These are phyloP conservation scores for Coendou prehensilis DNA, from an alignment of 2,797 vertebrate genomes.

Conservation along the genomic window DNA sequence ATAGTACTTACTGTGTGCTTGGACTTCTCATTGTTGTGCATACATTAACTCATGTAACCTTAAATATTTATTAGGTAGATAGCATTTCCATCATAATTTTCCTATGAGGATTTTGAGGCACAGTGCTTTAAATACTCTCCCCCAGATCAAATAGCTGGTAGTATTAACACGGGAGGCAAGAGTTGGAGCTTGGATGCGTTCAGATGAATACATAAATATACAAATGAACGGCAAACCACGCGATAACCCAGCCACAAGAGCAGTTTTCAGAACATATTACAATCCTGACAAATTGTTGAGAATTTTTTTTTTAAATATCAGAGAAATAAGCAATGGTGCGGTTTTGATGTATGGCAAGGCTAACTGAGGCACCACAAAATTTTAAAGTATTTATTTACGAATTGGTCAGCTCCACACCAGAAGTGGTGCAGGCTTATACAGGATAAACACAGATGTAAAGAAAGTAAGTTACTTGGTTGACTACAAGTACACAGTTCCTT, in stretches of 20 bases:
- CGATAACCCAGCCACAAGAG: background rate
- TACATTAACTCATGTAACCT: background rate
- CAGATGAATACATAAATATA: background rate
- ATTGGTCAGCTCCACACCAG: background rate
- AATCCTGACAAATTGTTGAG: background rate
- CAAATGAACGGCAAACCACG: background rate
- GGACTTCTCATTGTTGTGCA: background rate
- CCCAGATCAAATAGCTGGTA: background rate
- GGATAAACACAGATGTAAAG: too few species aligned
- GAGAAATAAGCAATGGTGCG: background rate
- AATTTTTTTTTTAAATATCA: background rate
- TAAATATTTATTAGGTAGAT: background rate
- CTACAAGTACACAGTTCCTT: background rate
- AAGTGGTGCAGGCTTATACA: background rate
- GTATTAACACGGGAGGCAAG: background rate
- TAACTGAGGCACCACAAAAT: background rate
- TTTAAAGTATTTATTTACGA: background rate
- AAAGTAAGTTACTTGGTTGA: background rate
- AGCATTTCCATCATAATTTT: background rate
- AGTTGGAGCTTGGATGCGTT: too few species aligned
- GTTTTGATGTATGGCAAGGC: background rate
- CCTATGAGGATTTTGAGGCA: rapidly evolving
- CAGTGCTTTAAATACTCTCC: background rate
- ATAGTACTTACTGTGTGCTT: background rate
- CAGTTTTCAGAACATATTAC: background rate